Evolutionary conservation across 2,113 vertebrate genomes (phyloP), one percentile per base, ranked within the genome.

Genomic region (Hippocampus barbouri): DNA sequence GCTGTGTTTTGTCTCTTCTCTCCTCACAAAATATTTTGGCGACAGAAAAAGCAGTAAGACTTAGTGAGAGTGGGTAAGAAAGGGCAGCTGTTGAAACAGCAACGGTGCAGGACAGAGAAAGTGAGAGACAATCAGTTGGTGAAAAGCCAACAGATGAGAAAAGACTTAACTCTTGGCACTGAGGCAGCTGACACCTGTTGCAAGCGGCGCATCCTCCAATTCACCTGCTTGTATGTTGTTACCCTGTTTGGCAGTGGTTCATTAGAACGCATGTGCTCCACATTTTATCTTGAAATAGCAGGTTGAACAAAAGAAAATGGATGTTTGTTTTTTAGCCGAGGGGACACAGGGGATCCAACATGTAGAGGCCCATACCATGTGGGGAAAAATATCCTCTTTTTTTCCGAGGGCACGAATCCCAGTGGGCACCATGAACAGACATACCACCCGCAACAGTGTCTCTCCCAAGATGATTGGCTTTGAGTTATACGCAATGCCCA

Each of bases 381-480:
- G 53, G 34, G 40, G 45, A n/a, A 62, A 86, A 86, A 85, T 80
- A 79, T 75, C 65, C 45, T 60, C 34, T 70, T 77, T 81, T 75
- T 82, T 82, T 88, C 81, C 81, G 85, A 71, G 79, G 80, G 85
- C 82, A 85, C 54, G 60, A 67, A 65, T 69, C 69, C 53, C 67
- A 68, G 63, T 57, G 63, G 54, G 68, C 68, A 70, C 40, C 63
- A 74, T 73, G 72, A 83, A 85, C 73, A 75, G 43, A 69, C 66
- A 71, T 20, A 70, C 30, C 61, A 82, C 72, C 72, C 76, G 79
- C 71, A 74, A 76, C 70, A 81, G 82, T 57, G 68, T 72, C 16
- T 51, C 68, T 68, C 79, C 77, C 73, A 76, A 34, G 76, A 53
- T 79, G 75, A 78, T 80, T 78, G 66, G 81, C 75, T 78, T 87